Evolutionary conservation across 2,113 vertebrate genomes (phyloP).

Genomic region (Myanophis thanlyinensis): DNA sequence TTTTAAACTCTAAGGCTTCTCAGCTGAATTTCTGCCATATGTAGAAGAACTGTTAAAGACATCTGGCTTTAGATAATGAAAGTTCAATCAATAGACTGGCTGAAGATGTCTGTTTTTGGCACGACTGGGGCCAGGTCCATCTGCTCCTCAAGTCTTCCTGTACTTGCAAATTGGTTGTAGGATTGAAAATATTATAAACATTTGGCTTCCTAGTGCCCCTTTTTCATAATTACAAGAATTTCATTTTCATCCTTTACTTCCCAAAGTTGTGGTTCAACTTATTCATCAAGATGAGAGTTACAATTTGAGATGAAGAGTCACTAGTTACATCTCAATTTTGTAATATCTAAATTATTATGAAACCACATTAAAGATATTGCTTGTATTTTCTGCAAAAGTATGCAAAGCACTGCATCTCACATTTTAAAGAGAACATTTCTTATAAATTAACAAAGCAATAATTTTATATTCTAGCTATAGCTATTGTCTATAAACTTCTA

Average conservation of each 20-base stretch:
- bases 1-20: neutral
- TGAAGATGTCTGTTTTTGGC: neutral
- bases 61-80: neutral
- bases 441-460: neutral
- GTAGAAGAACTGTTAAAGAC: neutral
- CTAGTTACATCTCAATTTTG: neutral
- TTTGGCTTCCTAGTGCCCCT: neutral
- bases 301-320: neutral
- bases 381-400: neutral
- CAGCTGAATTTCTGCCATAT: neutral
- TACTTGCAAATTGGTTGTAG: neutral
- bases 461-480: neutral
- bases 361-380: neutral
- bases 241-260: neutral
- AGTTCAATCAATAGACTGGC: neutral
- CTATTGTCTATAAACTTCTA: neutral
- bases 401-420: neutral
- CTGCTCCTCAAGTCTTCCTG: neutral
- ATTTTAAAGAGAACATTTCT: neutral
- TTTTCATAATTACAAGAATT: neutral
- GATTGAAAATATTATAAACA: neutral
- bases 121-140: neutral
- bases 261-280: neutral
- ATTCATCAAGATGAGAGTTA: neutral
- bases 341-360: neutral